These are phyloP conservation scores for Argyrosomus japonicus DNA, from an alignment of 2,113 vertebrate genomes.

Conservation along the genomic window DNA sequence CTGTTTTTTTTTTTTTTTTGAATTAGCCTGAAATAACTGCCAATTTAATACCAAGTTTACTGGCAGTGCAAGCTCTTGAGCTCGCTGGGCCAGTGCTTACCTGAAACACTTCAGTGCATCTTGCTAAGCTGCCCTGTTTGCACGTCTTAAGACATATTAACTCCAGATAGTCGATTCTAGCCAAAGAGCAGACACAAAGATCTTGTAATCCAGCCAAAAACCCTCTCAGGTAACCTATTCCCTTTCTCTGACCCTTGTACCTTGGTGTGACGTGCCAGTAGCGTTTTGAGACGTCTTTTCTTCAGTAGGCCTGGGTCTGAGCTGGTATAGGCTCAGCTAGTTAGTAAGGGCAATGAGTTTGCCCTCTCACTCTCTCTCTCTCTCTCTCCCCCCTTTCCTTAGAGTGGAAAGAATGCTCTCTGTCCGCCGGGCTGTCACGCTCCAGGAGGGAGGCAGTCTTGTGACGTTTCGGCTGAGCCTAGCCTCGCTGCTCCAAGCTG, in stretches of 20 bases:
- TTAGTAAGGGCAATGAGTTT: conserved; percentile 54
- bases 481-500: conserved; percentile 19
- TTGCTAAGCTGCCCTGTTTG: conserved; percentile 14
- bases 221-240: conserved; percentile 35
- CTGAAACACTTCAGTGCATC: background rate
- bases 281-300: background rate
- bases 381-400: conserved; percentile 37
- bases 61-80: background rate
- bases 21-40: background rate
- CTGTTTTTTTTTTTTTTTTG: background rate
- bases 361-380: conserved; percentile 28
- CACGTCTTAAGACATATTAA: conserved; percentile 43
- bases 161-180: background rate
- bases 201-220: conserved; percentile 17
- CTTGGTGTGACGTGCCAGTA: background rate
- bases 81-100: background rate
- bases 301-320: background rate
- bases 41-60: background rate
- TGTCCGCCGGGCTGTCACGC: conserved; percentile 65
- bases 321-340: conserved; percentile 23
- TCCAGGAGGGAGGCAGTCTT: conserved; percentile 70
- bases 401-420: conserved; percentile 75
- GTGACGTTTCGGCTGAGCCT: conserved; percentile 61
- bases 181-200: conserved; percentile 21
- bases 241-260: conserved; percentile 33